phyloP scores from a whole-genome alignment of 2,888 invertebrate species.

The Saturnia pavonia region DNA sequence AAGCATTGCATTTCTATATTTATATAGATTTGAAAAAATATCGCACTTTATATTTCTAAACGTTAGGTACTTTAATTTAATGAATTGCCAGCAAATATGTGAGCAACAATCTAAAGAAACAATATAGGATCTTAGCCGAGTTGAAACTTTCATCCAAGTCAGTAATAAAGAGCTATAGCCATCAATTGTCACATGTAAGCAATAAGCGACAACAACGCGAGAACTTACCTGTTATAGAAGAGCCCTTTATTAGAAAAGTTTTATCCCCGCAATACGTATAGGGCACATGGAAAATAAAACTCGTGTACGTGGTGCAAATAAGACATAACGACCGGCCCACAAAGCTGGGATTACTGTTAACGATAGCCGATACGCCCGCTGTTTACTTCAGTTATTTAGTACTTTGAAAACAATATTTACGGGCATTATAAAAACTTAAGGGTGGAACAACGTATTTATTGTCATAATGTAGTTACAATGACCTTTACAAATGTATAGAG shows the following conservation, averaged over 20 bases:
- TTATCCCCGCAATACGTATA: conserved; percentile 52
- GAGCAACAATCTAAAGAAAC: conserved; percentile 22
- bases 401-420: conserved; percentile 27
- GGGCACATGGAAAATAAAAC: conserved; percentile 72
- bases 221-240: conserved; percentile 66
- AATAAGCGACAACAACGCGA: conserved; percentile 67
- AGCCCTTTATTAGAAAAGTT: conserved; percentile 80
- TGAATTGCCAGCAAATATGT: conserved; percentile 5
- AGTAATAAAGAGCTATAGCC: conserved; percentile 72
- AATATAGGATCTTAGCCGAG: conserved; percentile 37
- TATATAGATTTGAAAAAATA: neutral
- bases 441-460: neutral
- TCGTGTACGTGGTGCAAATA: conserved; percentile 74
- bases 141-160: conserved; percentile 56
- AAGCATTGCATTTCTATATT: too few relatives aligned
- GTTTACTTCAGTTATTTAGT: conserved; percentile 34
- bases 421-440: conserved; percentile 20
- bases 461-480: neutral
- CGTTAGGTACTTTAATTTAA: neutral
- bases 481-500: neutral
- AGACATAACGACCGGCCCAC: conserved; percentile 64
- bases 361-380: conserved; percentile 29
- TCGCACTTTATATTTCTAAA: neutral
- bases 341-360: conserved; percentile 36
- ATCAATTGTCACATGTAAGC: conserved; percentile 79